Percentiles rank a stretch among this genome's conserved stretches.
Evolutionary conservation across 2,113 vertebrate species (phyloP).

Genomic region (Tupaia tana): DNA sequence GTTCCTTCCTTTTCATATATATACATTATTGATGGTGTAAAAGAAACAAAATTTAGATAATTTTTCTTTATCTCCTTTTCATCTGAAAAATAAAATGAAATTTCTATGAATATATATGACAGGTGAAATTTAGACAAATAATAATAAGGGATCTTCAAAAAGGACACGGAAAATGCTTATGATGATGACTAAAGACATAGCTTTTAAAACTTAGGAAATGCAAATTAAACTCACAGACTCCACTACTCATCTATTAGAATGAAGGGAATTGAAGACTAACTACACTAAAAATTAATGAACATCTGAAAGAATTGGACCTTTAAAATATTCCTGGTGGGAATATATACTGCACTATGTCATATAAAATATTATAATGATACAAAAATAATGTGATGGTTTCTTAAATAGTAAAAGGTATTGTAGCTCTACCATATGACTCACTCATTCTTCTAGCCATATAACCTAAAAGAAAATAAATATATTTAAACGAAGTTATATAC

Average conservation of each 20-base stretch:
- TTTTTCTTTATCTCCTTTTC: background rate
- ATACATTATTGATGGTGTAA: background rate
- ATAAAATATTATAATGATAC: background rate
- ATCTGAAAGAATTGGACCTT: background rate
- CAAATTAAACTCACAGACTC: background rate
- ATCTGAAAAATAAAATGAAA: slow-evolving; percentile 18
- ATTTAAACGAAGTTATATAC: background rate
- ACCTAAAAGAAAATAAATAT: background rate
- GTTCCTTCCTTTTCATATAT: background rate
- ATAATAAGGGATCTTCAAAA: background rate
- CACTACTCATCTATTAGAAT: background rate
- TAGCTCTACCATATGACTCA: background rate
- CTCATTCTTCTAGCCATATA: background rate
- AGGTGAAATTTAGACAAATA: background rate
- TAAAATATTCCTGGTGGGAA: background rate
- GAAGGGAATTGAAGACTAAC: background rate
- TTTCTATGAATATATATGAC: background rate
- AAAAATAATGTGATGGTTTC: background rate
- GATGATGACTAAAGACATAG: background rate
- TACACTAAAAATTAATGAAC: background rate
- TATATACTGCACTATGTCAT: too few species aligned
- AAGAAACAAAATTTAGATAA: background rate
- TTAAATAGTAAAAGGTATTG: background rate
- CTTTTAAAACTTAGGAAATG: background rate
- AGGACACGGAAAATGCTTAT: background rate